Percentiles rank a stretch among this genome's conserved stretches.
Conservation (phyloP, 2,888 invertebrate species). For the Smittia sp. region DNA sequence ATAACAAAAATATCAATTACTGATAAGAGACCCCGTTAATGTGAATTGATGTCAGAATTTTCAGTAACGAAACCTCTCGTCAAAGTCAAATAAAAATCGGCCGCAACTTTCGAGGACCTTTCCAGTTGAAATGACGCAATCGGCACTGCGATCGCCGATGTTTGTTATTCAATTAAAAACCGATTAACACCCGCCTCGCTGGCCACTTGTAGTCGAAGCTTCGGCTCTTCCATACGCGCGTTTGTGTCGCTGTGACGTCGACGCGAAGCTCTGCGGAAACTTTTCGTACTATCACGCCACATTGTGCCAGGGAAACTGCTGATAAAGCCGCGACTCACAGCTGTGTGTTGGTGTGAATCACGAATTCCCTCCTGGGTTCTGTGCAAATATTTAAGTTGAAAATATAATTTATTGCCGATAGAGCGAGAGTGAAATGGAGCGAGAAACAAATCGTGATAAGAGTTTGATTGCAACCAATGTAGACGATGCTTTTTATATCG, state of each 20-base stretch:
- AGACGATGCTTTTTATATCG: neutral
- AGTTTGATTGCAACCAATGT: constrained; percentile 7
- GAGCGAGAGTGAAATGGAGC: neutral
- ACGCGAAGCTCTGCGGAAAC: neutral
- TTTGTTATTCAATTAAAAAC: constrained; percentile 2
- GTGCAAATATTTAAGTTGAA: constrained; percentile 37
- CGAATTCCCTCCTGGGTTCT: constrained; percentile 5
- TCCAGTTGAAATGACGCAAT: neutral
- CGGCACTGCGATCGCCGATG: neutral
- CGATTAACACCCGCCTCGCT: neutral
- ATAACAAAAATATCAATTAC: constrained; percentile 18
- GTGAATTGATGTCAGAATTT: constrained; percentile 22
- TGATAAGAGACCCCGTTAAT: neutral
- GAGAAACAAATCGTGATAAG: constrained; percentile 15
- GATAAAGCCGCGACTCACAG: constrained; percentile 24
- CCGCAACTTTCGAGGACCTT: neutral
- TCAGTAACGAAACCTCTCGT: no score
- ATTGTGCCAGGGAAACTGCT: constrained; percentile 23
- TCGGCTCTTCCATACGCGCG: neutral
- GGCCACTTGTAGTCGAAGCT: neutral
- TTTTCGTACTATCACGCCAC: constrained; percentile 38
- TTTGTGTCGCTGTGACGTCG: neutral
- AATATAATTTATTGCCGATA: no score
- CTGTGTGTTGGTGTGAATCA: constrained; percentile 39
- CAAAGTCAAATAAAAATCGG: neutral